Percentiles rank a stretch among this genome's conserved stretches.
Conservation (phyloP, 2,888 invertebrate species). For the Conops quadrifasciatus region DNA sequence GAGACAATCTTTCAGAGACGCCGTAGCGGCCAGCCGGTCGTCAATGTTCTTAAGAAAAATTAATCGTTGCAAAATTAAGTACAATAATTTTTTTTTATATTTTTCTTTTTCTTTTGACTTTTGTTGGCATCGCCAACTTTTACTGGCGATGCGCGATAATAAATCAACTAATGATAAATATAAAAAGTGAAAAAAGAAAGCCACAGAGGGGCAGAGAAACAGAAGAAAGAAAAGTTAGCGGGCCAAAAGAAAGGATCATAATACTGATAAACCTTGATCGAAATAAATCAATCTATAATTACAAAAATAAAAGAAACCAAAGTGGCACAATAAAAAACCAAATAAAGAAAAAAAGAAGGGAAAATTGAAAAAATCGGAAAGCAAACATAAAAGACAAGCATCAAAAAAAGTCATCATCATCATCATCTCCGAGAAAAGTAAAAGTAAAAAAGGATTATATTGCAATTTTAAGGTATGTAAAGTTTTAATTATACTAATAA, state of each 20-base stretch:
- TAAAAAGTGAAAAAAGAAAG: no score
- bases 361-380: background rate
- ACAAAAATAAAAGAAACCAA: slow-evolving; percentile 7
- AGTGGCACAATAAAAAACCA: slow-evolving; percentile 19
- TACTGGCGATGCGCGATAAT: no score
- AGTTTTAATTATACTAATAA: background rate
- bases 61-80: background rate
- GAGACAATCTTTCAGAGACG: no score
- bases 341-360: slow-evolving; percentile 10
- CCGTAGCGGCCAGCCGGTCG: no score
- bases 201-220: background rate
- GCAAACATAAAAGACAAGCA: slow-evolving; percentile 14
- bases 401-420: slow-evolving; percentile 7
- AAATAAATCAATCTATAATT: slow-evolving; percentile 9
- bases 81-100: background rate
- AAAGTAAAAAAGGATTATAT: no score
- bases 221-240: slow-evolving; percentile 19
- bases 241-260: slow-evolving; percentile 14
- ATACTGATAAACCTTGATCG: background rate
- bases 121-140: background rate
- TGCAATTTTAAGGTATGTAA: no score
- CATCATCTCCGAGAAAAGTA: no score
- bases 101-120: background rate
- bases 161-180: no score
- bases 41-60: background rate